Conservation (phyloP, 2,113 vertebrate species). For the Microtus oregoni region DNA sequence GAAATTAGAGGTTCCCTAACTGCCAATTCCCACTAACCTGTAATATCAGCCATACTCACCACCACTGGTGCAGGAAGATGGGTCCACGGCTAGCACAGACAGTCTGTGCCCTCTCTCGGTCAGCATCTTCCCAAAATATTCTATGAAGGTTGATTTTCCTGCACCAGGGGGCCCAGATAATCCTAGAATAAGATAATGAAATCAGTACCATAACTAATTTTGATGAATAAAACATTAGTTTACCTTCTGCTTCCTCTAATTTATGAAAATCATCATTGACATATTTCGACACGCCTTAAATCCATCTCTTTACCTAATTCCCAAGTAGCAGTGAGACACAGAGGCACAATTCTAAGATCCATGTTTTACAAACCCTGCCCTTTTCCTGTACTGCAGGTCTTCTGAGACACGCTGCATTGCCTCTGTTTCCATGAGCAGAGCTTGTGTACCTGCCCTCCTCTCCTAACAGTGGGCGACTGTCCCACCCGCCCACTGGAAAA, state of each 20-base stretch:
- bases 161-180: slow-evolving; percentile 98
- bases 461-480: not conserved
- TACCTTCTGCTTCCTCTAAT: not conserved
- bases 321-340: not conserved
- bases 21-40: not conserved
- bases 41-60: slow-evolving; percentile 87
- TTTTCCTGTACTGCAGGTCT: not conserved
- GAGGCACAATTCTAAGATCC: not conserved
- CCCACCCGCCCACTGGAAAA: slow-evolving; percentile 30
- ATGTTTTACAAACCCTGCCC: not conserved
- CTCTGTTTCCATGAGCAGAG: not conserved
- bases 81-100: slow-evolving; percentile 97
- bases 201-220: not conserved
- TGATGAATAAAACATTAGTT: slow-evolving; percentile 17
- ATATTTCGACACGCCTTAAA: slow-evolving; percentile 44
- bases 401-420: not conserved
- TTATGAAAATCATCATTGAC: slow-evolving; percentile 13
- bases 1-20: not conserved
- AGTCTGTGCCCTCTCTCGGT: slow-evolving; percentile 94
- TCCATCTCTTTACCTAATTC: not conserved
- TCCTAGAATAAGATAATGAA: slow-evolving; percentile 85
- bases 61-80: slow-evolving; percentile 97
- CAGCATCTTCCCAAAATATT: slow-evolving; percentile 98
- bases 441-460: not conserved
- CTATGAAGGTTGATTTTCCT: slow-evolving; percentile 98